Evolutionary conservation across 2,888 invertebrate species (phyloP).

Genomic region (Drosophila eohydei): DNA sequence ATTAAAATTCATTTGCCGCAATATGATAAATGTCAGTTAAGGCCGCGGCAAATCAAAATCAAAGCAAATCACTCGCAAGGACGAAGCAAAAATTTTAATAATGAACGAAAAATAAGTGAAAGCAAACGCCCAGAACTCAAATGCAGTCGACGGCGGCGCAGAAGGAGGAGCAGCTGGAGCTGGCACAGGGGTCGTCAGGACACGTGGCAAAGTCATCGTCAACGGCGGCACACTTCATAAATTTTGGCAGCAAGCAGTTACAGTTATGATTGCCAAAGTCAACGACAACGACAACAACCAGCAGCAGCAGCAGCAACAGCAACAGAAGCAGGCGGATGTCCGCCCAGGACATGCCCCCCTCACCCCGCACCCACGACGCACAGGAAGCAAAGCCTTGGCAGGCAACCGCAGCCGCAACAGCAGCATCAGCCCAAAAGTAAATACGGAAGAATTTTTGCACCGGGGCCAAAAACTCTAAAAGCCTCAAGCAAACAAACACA

Average conservation of each 20-base stretch:
- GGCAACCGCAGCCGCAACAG: slow-evolving; percentile 59
- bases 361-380: not conserved
- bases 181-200: slow-evolving; percentile 19
- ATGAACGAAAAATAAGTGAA: slow-evolving; percentile 48
- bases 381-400: slow-evolving; percentile 74
- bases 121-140: slow-evolving; percentile 66
- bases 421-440: slow-evolving; percentile 64
- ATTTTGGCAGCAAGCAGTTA: slow-evolving; percentile 78
- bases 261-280: slow-evolving; percentile 82
- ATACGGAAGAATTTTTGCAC: slow-evolving; percentile 63
- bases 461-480: slow-evolving; percentile 55
- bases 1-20: slow-evolving; percentile 76
- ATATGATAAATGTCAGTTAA: slow-evolving; percentile 57
- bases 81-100: slow-evolving; percentile 56
- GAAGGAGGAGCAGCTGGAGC: slow-evolving; percentile 6
- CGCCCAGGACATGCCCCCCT: slow-evolving; percentile 50
- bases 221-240: slow-evolving; percentile 83
- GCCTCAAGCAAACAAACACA: slow-evolving; percentile 68
- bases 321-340: slow-evolving; percentile 62
- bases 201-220: slow-evolving; percentile 73
- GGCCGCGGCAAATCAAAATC: slow-evolving; percentile 44
- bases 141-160: slow-evolving; percentile 48
- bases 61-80: slow-evolving; percentile 74
- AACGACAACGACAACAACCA: slow-evolving; percentile 61
- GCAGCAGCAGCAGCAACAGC: slow-evolving; percentile 25